These are phyloP conservation scores for Drosophila tropicalis DNA, from an alignment of 1,140 invertebrate genomes.

Conservation along the genomic window DNA sequence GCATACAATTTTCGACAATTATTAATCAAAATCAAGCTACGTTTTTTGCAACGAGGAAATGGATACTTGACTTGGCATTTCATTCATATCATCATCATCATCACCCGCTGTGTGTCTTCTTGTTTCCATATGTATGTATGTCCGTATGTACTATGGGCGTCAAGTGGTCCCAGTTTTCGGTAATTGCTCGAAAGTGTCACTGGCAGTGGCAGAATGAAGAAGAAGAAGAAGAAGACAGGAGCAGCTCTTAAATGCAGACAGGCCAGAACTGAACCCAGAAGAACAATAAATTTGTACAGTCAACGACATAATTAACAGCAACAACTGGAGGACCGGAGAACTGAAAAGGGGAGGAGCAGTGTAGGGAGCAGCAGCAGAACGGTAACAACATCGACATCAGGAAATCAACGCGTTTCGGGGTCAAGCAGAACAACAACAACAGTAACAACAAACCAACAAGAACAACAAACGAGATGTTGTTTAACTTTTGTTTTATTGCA, in stretches of 20 bases:
- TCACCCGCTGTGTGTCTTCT: slow-evolving; percentile 6
- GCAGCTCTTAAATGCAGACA: slow-evolving; percentile 7
- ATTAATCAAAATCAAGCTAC: slow-evolving; percentile 60
- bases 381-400: background rate
- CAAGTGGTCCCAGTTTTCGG: slow-evolving; percentile 33
- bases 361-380: background rate
- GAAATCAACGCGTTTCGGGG: slow-evolving; percentile 47
- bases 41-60: slow-evolving; percentile 55
- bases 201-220: background rate
- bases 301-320: slow-evolving; percentile 65
- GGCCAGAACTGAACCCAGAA: slow-evolving; percentile 17
- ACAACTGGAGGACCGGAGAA: background rate
- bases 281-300: slow-evolving; percentile 55
- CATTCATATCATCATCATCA: background rate
- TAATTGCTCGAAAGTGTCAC: slow-evolving; percentile 23
- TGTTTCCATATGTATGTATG: too few relatives aligned
- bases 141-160: slow-evolving; percentile 26
- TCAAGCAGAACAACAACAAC: slow-evolving; percentile 34
- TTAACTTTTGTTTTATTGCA: slow-evolving; percentile 76
- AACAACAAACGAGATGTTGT: slow-evolving; percentile 49
- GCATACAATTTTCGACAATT: slow-evolving; percentile 47
- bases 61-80: slow-evolving; percentile 54
- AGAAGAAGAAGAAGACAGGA: background rate
- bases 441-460: slow-evolving; percentile 22
- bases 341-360: background rate